Evolutionary conservation across 1,140 invertebrate species (phyloP).

Genomic region (Argopecten irradians): DNA sequence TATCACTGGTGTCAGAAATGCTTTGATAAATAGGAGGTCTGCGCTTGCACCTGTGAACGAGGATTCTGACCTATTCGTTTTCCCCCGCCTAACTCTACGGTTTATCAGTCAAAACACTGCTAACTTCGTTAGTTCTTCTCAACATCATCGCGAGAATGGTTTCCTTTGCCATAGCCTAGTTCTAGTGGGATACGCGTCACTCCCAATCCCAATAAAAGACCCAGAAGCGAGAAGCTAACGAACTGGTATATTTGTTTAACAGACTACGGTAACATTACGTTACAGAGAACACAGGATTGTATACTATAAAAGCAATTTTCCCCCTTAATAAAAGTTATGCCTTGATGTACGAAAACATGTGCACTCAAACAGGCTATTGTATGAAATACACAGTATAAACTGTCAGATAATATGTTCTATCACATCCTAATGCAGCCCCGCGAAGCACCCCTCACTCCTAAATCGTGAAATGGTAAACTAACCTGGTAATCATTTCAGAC

Average conservation of each 20-base stretch:
- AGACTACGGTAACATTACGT: background rate
- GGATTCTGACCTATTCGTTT: constrained; percentile 12
- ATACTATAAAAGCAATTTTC: constrained; percentile 16
- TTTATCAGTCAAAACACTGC: constrained; percentile 21
- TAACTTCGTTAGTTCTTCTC: constrained; percentile 8
- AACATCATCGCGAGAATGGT: background rate
- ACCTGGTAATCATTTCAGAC: background rate
- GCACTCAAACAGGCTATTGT: background rate
- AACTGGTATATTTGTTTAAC: background rate
- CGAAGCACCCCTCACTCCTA: constrained; percentile 4
- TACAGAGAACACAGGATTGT: background rate
- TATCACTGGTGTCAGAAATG: constrained; percentile 5
- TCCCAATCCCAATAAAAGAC: background rate
- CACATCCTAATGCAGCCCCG: background rate
- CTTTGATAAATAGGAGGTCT: constrained; percentile 13
- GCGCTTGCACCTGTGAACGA: constrained; percentile 14
- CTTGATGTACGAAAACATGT: background rate
- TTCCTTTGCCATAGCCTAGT: background rate
- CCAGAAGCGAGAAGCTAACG: constrained; percentile 13
- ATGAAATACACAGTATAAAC: background rate
- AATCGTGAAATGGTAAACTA: constrained; percentile 9
- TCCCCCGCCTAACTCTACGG: background rate
- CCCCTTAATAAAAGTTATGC: constrained; percentile 7
- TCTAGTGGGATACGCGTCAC: background rate
- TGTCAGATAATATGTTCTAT: background rate